phyloP scores from a whole-genome alignment of 2,888 invertebrate genomes.

The Tinea pellionella region DNA sequence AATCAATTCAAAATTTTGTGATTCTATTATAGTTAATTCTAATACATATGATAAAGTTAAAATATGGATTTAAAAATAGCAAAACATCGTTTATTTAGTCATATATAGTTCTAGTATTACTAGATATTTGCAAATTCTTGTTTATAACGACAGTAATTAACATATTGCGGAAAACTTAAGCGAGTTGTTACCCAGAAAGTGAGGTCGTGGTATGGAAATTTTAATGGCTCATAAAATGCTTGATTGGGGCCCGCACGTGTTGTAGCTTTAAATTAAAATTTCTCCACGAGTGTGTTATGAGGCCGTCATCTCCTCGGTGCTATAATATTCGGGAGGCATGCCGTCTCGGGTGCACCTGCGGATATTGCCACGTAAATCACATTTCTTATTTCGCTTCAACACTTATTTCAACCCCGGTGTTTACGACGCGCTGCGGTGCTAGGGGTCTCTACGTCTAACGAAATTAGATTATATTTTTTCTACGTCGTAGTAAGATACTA shows the following conservation, averaged over 20 bases:
- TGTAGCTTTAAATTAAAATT: conserved; percentile 36
- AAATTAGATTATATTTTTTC: conserved; percentile 3
- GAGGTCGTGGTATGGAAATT: conserved; percentile 19
- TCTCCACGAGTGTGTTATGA: conserved; percentile 26
- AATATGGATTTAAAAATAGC: background rate
- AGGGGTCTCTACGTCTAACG: background rate
- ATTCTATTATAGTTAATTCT: too few relatives aligned
- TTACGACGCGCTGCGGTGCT: conserved; percentile 18
- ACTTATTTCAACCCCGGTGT: conserved; percentile 29
- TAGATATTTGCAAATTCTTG: background rate
- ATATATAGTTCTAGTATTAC: background rate
- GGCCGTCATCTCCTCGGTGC: conserved; percentile 25
- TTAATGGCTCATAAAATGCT: conserved; percentile 26
- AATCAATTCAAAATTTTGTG: background rate
- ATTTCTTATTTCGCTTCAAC: conserved; percentile 53
- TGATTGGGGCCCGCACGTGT: conserved; percentile 28
- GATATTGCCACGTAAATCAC: conserved; percentile 59
- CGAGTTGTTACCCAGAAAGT: conserved; percentile 9
- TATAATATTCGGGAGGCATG: conserved; percentile 30
- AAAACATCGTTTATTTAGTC: background rate
- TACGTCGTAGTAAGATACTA: background rate
- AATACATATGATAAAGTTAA: too few relatives aligned
- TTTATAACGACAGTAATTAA: background rate
- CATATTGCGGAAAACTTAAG: conserved; percentile 12
- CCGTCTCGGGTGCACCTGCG: conserved; percentile 50